These are phyloP conservation scores for Oeneis ivallda DNA, from an alignment of 2,888 invertebrate genomes.

Conservation along the genomic window DNA sequence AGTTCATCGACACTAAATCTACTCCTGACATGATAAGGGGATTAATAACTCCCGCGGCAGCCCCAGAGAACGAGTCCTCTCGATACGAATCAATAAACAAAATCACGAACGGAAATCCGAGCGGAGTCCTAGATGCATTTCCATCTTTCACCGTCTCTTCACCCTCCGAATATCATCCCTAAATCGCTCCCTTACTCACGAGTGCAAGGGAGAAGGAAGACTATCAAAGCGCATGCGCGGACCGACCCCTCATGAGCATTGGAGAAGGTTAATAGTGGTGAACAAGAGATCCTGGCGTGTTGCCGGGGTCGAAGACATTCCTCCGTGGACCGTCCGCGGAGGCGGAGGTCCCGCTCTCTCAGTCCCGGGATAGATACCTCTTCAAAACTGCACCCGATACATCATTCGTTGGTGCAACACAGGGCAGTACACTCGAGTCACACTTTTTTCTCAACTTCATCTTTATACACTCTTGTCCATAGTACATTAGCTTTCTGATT, in stretches of 20 bases:
- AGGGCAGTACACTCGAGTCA: slow-evolving; percentile 26
- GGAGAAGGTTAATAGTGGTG: slow-evolving; percentile 70
- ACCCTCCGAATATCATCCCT: slow-evolving; percentile 79
- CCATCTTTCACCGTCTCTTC: slow-evolving; percentile 79
- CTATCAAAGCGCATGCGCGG: slow-evolving; percentile 68
- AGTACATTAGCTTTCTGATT: slow-evolving; percentile 7
- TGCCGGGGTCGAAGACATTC: slow-evolving; percentile 73
- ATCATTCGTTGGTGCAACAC: slow-evolving; percentile 29
- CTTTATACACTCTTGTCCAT: background rate
- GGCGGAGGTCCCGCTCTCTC: slow-evolving; percentile 80
- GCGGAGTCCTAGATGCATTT: slow-evolving; percentile 79
- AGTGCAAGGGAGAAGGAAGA: slow-evolving; percentile 57
- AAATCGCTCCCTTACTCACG: slow-evolving; percentile 57
- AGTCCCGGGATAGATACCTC: slow-evolving; percentile 56
- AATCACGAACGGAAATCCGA: slow-evolving; percentile 81
- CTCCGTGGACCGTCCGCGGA: slow-evolving; percentile 75
- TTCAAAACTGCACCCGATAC: slow-evolving; percentile 48
- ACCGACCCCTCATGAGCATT: slow-evolving; percentile 72
- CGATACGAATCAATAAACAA: slow-evolving; percentile 80
- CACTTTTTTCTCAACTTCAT: slow-evolving; percentile 17
- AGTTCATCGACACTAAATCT: slow-evolving; percentile 63
- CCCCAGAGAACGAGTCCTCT: slow-evolving; percentile 57
- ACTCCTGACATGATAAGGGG: slow-evolving; percentile 64
- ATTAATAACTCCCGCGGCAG: slow-evolving; percentile 64
- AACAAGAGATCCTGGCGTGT: slow-evolving; percentile 71